Evolutionary conservation across 2,113 vertebrate species (phyloP).

Genomic region (Gymnarchus niloticus): DNA sequence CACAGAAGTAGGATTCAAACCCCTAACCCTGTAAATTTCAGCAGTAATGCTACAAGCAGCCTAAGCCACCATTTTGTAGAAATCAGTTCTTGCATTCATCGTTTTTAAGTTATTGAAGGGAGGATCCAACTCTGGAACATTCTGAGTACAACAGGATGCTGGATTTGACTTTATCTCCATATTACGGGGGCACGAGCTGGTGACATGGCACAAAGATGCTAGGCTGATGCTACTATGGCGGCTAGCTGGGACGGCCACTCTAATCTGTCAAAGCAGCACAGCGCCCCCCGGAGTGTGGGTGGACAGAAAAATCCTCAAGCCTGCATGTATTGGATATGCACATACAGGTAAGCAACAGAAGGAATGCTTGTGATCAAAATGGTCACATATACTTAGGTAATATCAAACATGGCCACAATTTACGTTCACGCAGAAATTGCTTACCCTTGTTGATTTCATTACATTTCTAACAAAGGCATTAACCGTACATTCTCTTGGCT

Average conservation of each 20-base stretch:
- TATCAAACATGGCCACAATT: not conserved
- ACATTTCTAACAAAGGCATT: not conserved
- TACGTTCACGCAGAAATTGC: no score
- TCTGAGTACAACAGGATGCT: not conserved
- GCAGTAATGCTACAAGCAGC: no score
- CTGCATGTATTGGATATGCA: constrained; percentile 33
- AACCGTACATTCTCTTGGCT: not conserved
- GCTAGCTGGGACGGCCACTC: constrained; percentile 42
- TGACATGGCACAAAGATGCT: constrained; percentile 36
- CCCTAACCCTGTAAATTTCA: no score
- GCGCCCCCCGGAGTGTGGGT: constrained; percentile 36
- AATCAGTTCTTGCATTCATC: not conserved
- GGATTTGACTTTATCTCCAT: not conserved
- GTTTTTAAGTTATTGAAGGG: not conserved
- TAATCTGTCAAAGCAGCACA: constrained; percentile 61
- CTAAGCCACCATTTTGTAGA: no score
- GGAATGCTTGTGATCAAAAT: no score
- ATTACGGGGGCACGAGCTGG: constrained; percentile 22
- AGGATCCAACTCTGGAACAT: not conserved
- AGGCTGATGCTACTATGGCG: constrained; percentile 41
- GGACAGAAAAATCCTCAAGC: not conserved
- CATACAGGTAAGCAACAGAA: constrained; percentile 23
- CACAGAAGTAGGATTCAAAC: no score
- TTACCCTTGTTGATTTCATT: not conserved
- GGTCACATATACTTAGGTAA: not conserved